phyloP scores from a whole-genome alignment of 53 echinoderm and acorn worm genomes.

The Actinopyga echinites region DNA sequence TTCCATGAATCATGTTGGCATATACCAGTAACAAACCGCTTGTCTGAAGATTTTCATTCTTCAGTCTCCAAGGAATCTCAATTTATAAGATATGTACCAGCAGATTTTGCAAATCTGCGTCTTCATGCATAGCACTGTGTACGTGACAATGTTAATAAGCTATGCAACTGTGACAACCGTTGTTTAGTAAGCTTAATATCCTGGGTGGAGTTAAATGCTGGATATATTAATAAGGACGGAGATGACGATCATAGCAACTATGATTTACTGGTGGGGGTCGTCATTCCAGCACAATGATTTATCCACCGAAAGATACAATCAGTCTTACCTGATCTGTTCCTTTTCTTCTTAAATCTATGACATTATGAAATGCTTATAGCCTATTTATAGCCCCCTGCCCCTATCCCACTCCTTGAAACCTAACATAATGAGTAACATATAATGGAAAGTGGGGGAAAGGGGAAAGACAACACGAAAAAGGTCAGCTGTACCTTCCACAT shows the following conservation, averaged over 20 bases:
- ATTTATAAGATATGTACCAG: conserved; percentile 28
- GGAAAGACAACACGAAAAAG: no score
- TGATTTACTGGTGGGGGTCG: neutral
- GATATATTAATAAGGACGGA: neutral
- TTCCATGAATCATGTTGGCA: conserved; percentile 7
- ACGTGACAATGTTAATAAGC: conserved; percentile 22
- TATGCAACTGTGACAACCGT: neutral
- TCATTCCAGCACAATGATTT: neutral
- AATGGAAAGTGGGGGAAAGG: no score
- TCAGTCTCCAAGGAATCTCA: conserved; percentile 34
- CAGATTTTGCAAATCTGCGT: conserved; percentile 7
- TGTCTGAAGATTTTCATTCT: conserved; percentile 36
- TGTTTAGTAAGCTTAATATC: conserved; percentile 21
- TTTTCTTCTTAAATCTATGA: no score
- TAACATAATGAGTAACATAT: no score
- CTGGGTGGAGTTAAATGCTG: conserved; percentile 15
- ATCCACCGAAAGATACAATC: no score
- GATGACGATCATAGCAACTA: neutral
- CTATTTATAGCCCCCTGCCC: no score
- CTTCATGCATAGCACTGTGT: conserved; percentile 10
- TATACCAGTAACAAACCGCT: conserved; percentile 26
- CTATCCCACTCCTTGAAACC: no score
- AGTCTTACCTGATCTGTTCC: no score
- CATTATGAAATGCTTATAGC: no score
- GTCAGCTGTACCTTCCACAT: no score